These are phyloP conservation scores for Scolanthus callimorphus DNA, from an alignment of 92 coral and sea anemone species.

Conservation along the genomic window DNA sequence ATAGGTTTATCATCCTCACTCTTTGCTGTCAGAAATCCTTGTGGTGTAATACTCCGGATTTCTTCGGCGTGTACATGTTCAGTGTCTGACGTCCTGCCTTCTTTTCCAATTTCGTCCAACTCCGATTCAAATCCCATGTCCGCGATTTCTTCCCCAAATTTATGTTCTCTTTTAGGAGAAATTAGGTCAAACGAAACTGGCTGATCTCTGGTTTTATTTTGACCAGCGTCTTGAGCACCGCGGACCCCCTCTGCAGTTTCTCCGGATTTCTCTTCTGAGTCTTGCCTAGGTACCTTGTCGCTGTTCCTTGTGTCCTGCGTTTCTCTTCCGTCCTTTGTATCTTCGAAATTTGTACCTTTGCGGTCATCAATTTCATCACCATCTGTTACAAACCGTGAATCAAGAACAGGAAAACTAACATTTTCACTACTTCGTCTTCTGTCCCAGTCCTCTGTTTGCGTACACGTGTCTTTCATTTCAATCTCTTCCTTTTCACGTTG, in stretches of 20 bases:
- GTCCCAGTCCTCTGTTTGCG: background rate
- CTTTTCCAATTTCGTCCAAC: background rate
- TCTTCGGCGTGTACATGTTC: too few relatives aligned
- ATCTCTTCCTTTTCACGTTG: background rate
- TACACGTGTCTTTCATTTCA: background rate
- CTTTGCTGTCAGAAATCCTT: too few relatives aligned
- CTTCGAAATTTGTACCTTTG: background rate
- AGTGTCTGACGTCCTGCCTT: too few relatives aligned
- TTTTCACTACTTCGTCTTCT: too few relatives aligned
- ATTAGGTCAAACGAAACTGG: too few relatives aligned
- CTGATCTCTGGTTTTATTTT: background rate
- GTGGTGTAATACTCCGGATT: too few relatives aligned
- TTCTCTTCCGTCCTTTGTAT: background rate
- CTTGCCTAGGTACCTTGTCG: background rate
- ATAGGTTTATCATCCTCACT: too few relatives aligned
- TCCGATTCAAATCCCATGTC: background rate
- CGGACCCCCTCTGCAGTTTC: too few relatives aligned
- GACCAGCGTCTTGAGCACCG: too few relatives aligned
- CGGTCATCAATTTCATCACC: background rate
- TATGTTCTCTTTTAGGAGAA: too few relatives aligned
- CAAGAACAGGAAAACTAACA: too few relatives aligned
- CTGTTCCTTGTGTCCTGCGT: background rate
- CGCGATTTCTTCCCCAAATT: background rate
- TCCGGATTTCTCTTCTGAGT: background rate
- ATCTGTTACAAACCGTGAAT: too few relatives aligned